Percentiles rank a stretch among this genome's conserved stretches.
Evolutionary conservation across 2,113 vertebrate species (phyloP).

Genomic region (Urocynchramus pylzowi): DNA sequence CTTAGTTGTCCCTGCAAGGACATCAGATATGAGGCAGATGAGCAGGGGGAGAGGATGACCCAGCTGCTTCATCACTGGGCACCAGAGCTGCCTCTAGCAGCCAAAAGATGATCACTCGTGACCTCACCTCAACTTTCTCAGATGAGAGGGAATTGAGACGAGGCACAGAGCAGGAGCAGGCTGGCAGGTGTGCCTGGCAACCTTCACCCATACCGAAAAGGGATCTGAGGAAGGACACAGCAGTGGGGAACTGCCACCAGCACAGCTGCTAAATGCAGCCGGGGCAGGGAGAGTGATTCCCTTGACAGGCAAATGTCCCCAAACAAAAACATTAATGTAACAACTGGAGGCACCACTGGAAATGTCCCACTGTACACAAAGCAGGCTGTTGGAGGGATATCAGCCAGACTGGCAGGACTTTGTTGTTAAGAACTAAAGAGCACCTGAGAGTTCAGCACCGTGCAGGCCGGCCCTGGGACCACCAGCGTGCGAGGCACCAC

Average conservation of each 20-base stretch:
- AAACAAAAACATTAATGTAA: background rate
- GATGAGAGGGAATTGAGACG: background rate
- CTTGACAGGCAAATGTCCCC: fast-evolving
- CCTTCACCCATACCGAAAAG: background rate
- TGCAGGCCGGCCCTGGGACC: fast-evolving
- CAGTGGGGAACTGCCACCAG: background rate
- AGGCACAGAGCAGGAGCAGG: background rate
- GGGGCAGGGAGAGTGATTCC: background rate
- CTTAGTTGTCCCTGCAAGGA: background rate
- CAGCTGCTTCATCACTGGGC: background rate
- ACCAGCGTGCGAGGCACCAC: fast-evolving
- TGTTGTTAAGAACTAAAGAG: background rate
- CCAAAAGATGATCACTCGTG: background rate
- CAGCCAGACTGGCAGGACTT: background rate
- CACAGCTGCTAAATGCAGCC: background rate
- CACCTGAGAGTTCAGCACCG: background rate
- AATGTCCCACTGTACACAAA: background rate
- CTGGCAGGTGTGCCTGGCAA: background rate
- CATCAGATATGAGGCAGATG: background rate
- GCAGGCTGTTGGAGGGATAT: background rate
- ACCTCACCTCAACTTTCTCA: background rate
- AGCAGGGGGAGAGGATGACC: background rate
- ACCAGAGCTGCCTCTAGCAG: background rate
- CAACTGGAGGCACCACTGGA: background rate
- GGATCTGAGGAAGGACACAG: background rate